These are phyloP conservation scores for Cladopsammia gracilis DNA, from an alignment of 64 coral and sea anemone genomes.

Conservation along the genomic window DNA sequence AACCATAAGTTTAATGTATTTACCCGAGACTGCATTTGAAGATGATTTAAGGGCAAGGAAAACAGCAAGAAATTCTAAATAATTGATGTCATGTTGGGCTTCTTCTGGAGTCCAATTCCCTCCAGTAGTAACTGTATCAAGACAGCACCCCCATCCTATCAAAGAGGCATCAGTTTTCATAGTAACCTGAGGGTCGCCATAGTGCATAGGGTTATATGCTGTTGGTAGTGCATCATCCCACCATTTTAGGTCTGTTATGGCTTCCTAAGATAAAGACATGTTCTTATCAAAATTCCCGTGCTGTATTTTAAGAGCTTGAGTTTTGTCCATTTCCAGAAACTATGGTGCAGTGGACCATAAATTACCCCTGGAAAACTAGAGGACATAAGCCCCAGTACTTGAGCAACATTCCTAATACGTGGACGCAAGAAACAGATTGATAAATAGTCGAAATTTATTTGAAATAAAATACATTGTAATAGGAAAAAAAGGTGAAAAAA, in stretches of 20 bases:
- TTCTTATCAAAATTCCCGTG: conserved; percentile 61
- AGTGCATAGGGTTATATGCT: conserved; percentile 62
- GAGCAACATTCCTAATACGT: conserved; percentile 1
- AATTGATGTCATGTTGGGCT: conserved; percentile 42
- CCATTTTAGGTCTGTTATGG: conserved; percentile 47
- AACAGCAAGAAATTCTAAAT: conserved; percentile 44
- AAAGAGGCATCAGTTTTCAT: conserved; percentile 64
- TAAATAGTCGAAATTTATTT: too few species aligned
- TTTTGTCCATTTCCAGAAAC: conserved; percentile 64
- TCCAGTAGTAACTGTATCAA: conserved; percentile 29
- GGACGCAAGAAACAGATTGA: too few species aligned
- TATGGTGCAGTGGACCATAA: conserved; percentile 42
- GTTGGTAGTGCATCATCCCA: conserved; percentile 39
- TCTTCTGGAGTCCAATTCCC: conserved; percentile 61
- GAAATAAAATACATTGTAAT: too few species aligned
- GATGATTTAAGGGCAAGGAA: conserved; percentile 32
- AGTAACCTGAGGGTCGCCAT: conserved; percentile 11
- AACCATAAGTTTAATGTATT: conserved; percentile 7
- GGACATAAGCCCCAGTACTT: conserved; percentile 55
- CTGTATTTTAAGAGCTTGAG: conserved; percentile 10
- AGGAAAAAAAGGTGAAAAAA: too few species aligned
- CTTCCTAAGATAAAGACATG: conserved; percentile 50
- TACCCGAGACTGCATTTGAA: not conserved
- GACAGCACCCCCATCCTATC: conserved; percentile 28
- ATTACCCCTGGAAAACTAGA: conserved; percentile 65